Evolutionary conservation across 2,797 vertebrate species (phyloP).

Genomic region (Hybognathus amarus): DNA sequence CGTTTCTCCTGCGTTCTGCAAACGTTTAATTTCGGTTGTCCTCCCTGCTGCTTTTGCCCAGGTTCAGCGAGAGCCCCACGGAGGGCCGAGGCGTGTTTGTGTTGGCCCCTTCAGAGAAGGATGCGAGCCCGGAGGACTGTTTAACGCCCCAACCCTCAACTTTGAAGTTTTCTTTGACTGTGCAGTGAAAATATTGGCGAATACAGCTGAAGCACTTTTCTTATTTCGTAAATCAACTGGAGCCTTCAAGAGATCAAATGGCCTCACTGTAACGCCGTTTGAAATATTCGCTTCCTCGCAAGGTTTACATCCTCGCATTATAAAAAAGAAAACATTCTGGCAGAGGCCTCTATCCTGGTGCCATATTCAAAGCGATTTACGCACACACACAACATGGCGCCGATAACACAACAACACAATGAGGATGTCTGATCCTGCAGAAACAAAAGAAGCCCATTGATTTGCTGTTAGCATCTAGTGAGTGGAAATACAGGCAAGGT

Average conservation of each 20-base stretch:
- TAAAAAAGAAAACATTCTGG: constrained; percentile 41
- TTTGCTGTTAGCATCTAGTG: constrained; percentile 58
- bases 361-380: constrained; percentile 8
- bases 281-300: constrained; percentile 32
- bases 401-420: constrained; percentile 54
- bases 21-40: constrained; percentile 66
- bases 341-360: constrained; percentile 2
- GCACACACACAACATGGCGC: background rate
- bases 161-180: constrained; percentile 39
- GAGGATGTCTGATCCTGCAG: constrained; percentile 56
- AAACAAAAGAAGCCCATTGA: constrained; percentile 61
- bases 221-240: constrained; percentile 29
- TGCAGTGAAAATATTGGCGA: constrained; percentile 31
- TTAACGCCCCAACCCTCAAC: constrained; percentile 28
- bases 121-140: constrained; percentile 34
- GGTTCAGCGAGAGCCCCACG: constrained; percentile 57
- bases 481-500: constrained; percentile 52
- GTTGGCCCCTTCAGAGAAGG: constrained; percentile 57
- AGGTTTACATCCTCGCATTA: constrained; percentile 26
- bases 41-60: constrained; percentile 62
- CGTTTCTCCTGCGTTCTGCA: constrained; percentile 55
- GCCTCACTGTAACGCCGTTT: background rate
- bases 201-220: constrained; percentile 9
- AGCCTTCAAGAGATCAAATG: constrained; percentile 41
- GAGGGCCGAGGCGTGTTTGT: constrained; percentile 55